Evolutionary conservation across 2,113 vertebrate species (phyloP), one percentile per base, ranked within the genome.

Genomic region (Toxotes chatareus): DNA sequence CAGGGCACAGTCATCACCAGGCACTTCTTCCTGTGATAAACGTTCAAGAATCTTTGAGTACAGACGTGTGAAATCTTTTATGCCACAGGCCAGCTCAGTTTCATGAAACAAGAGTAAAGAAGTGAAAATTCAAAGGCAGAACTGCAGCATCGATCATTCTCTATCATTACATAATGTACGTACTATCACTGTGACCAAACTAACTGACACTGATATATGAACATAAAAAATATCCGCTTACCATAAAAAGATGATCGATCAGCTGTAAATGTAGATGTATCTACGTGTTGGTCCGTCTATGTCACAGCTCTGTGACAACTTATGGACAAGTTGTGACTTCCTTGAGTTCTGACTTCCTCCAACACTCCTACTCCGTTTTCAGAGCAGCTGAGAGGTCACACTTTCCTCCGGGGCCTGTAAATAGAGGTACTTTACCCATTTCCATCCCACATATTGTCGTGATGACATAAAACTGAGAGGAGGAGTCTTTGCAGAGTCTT

Each of bases 401-500:
- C 75, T 68, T 78, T 84, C 74, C 64, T 77, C 17, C 27, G 6
- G 6, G 55, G 53, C 63, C 66, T 62, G 71, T 64, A 59, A 80
- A 66, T 57, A 67, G 47, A 79, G 36, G 38, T 62, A 56, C 60
- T 71, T 65, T 77, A 66, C 21, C 59, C 59, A 79, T 83, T 81
- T 76, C 73, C 82, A 79, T 74, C 67, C 53, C 16, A 63, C 60
- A 76, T 65, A 31, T 73, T 65, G 79, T 70, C 21, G 17, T 49
- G 70, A 76, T 87, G 82, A 83, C 80, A 86, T 74, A 57, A 68
- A 83, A 76, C 73, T 47, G 63, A 86, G 79, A 85, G 88, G 86
- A 83, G 90, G 83, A 85, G 92, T 87, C 85, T 84, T 86, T 0
- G 12, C 56, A 21, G 31, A 86, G 84, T 87, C 85, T 84, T 76